phyloP scores from a whole-genome alignment of 2,797 vertebrate genomes.

The Florisuga fusca region DNA sequence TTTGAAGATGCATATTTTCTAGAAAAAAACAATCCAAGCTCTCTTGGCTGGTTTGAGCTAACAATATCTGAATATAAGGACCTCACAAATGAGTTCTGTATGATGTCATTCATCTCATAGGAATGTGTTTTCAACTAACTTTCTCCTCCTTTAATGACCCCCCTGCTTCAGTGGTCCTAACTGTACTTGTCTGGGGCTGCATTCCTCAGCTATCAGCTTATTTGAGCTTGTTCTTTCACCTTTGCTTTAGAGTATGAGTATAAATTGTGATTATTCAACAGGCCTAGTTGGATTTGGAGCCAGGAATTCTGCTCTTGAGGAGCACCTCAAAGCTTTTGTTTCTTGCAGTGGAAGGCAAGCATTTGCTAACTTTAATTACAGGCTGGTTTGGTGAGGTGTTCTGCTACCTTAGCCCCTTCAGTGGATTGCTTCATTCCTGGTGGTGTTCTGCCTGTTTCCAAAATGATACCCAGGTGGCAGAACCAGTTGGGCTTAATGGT shows the following conservation, averaged over 20 bases:
- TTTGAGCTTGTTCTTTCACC: background rate
- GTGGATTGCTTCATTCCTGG: background rate
- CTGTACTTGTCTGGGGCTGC: background rate
- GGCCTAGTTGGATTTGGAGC: background rate
- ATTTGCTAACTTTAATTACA: background rate
- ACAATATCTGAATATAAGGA: background rate
- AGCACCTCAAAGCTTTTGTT: background rate
- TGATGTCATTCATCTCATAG: background rate
- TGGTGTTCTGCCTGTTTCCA: background rate
- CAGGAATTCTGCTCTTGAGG: background rate
- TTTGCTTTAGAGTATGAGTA: background rate
- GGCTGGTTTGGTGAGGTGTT: background rate
- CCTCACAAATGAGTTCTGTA: background rate
- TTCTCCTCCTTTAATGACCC: background rate
- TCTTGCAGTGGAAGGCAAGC: background rate
- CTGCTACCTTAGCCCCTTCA: background rate
- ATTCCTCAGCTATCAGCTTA: conserved; percentile 21
- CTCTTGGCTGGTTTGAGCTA: background rate
- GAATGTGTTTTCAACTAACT: background rate
- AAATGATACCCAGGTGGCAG: background rate
- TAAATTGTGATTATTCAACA: background rate
- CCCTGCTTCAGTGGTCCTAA: background rate
- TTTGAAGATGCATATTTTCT: background rate
- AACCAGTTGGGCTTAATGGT: background rate
- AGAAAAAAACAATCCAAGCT: background rate